Conservation (phyloP, 2,797 vertebrate genomes). For the Catostomus latipinnis region DNA sequence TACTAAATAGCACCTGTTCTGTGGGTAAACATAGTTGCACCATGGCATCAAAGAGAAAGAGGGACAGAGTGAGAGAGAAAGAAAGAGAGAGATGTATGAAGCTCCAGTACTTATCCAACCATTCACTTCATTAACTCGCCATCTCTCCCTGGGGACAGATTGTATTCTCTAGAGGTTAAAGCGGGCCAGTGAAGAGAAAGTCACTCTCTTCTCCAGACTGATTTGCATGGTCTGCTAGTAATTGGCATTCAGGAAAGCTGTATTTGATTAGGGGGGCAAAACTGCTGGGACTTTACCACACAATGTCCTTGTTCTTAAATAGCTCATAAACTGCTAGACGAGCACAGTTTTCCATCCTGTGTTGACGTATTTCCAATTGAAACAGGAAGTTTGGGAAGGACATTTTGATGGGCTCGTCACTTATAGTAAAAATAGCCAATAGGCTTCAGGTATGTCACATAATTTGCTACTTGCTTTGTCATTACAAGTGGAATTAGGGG, state of each 20-base stretch:
- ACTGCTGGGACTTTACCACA: slow-evolving; percentile 5
- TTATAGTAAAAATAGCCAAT: too few species aligned
- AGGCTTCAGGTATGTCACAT: too few species aligned
- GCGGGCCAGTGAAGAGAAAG: slow-evolving; percentile 53
- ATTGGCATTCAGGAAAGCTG: slow-evolving; percentile 69
- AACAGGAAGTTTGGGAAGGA: too few species aligned
- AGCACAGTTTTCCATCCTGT: too few species aligned
- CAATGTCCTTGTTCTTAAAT: slow-evolving; percentile 7
- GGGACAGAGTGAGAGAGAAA: background rate
- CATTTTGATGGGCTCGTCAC: too few species aligned
- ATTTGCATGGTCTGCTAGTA: slow-evolving; percentile 69
- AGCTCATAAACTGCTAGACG: too few species aligned
- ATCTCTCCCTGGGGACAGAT: slow-evolving; percentile 24
- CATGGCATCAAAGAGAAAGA: background rate
- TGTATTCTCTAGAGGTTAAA: slow-evolving; percentile 37
- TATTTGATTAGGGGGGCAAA: slow-evolving; percentile 68
- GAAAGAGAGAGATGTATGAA: slow-evolving; percentile 14
- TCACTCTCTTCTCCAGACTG: slow-evolving; percentile 60
- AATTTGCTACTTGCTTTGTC: too few species aligned
- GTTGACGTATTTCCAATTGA: too few species aligned
- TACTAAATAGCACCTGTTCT: background rate
- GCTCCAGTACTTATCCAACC: slow-evolving; percentile 58
- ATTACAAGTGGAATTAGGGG: too few species aligned
- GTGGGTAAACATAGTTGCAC: background rate
- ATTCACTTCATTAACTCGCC: slow-evolving; percentile 46